phyloP scores from a whole-genome alignment of 2,113 vertebrate species.

The Otolemur garnettii region DNA sequence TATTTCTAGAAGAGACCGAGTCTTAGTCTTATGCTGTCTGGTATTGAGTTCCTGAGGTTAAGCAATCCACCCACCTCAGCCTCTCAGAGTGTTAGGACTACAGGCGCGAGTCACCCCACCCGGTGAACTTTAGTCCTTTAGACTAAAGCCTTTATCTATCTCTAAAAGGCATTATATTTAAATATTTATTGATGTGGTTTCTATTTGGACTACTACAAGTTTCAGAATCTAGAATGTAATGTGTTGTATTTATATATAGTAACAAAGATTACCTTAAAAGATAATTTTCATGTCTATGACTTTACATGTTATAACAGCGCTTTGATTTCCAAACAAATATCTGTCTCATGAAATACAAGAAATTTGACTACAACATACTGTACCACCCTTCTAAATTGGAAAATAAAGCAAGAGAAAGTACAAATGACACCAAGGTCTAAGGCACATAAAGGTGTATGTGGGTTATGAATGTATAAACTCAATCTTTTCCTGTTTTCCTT shows the following conservation, averaged over 20 bases:
- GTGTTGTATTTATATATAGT: background rate
- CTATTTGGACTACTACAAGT: background rate
- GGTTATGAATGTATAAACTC: background rate
- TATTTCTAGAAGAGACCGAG: no score
- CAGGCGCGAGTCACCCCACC: no score
- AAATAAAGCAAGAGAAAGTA: background rate
- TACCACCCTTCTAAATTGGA: background rate
- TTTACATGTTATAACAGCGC: background rate
- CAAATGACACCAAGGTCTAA: background rate
- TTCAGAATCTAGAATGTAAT: constrained; percentile 22
- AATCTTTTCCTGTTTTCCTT: background rate
- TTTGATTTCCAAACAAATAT: background rate
- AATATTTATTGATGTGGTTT: background rate
- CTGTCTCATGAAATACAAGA: background rate
- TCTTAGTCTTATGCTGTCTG: no score
- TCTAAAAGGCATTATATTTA: background rate
- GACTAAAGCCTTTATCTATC: background rate
- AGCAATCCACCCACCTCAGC: no score
- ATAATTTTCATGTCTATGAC: background rate
- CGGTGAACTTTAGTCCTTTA: background rate
- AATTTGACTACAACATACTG: background rate
- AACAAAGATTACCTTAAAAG: background rate
- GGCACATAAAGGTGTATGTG: background rate
- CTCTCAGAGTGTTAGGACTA: no score
- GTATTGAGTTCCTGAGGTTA: no score